Evolutionary conservation across 2,797 vertebrate genomes (phyloP).

Genomic region (Ceryle rudis): DNA sequence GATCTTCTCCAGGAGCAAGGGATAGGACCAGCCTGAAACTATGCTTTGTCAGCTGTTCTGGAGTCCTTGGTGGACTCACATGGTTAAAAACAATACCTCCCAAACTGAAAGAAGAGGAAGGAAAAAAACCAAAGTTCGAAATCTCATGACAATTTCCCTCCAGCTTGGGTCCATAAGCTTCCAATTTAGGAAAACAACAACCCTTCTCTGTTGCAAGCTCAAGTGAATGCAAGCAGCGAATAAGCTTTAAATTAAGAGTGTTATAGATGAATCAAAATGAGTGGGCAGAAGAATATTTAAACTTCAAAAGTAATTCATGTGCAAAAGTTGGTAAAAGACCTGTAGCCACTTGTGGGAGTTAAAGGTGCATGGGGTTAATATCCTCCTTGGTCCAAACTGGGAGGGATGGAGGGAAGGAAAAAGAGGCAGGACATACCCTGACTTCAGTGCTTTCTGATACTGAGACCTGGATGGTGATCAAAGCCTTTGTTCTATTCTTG

Average conservation of each 20-base stretch:
- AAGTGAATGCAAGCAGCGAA: accelerated
- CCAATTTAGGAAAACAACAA: background rate
- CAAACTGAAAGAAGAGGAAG: background rate
- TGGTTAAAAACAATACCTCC: background rate
- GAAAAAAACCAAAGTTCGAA: background rate
- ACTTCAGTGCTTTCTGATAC: background rate
- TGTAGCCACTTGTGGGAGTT: background rate
- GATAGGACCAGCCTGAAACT: background rate
- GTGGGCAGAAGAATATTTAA: background rate
- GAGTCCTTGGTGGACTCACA: background rate
- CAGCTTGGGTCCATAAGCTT: background rate
- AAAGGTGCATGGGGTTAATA: background rate
- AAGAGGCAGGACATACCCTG: background rate
- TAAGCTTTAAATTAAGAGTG: background rate
- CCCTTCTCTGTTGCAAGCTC: background rate
- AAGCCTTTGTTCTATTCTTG: background rate
- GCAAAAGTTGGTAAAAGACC: background rate
- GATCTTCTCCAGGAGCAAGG: background rate
- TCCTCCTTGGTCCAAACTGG: background rate
- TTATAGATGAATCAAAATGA: background rate
- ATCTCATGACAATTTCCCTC: background rate
- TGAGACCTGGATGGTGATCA: background rate
- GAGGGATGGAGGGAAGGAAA: background rate
- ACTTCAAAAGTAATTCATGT: background rate
- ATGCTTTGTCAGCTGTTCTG: background rate